Base-by-base conservation (phyloP, 2,113 vertebrate species). In the Hippocampus barbouri region DNA sequence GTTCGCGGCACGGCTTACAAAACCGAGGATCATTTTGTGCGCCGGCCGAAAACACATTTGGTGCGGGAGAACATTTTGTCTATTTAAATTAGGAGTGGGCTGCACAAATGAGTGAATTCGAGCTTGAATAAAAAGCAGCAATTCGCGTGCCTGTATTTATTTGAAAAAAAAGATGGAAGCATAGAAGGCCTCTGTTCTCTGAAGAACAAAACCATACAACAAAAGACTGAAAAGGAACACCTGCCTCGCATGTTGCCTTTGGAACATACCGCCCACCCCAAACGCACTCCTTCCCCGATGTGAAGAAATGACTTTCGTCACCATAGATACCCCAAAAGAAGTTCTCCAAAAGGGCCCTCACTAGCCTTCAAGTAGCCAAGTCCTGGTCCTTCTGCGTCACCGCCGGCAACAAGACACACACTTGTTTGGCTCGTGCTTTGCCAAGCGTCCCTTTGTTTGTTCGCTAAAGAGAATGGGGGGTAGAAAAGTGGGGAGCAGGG, bases 401-500 rank as follows among this genome's bases (percentile, higher is more conserved):
- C 62, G 69, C 76, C 67, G 73, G 88, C 88, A 86, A 87, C 86
- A 83, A 84, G 76, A 69, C 85, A n/a, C 64, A 81, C 75, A 85
- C 79, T 85, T 85, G 85, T 89, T 87, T 82, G 82, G 77, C 66
- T 23, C 61, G 83, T 82, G 78, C 21, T 57, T 81, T 86, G 84
- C 81, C 79, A 77, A 45, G 66, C 49, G 70, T 71, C 78, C 80
- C 78, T 87, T 88, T 89, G 86, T 88, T 80, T 78, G 53, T 73
- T 64, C 40, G 73, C 68, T 72, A 76, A 77, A 74, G 78, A 77
- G 71, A 18, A 51, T 18, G 56, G 23, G 60, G 38, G 11, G 25
- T 59, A 30, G 38, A 43, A 11, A 16, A 41, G 53, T 66, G 78
- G 78, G 71, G 66, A 79, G 61, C 73, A 3, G 27, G 71, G 72